Percentiles rank a stretch among this genome's conserved stretches.
These are phyloP conservation scores for Nomada fabriciana DNA, from an alignment of 2,888 invertebrate species.

Conservation along the genomic window DNA sequence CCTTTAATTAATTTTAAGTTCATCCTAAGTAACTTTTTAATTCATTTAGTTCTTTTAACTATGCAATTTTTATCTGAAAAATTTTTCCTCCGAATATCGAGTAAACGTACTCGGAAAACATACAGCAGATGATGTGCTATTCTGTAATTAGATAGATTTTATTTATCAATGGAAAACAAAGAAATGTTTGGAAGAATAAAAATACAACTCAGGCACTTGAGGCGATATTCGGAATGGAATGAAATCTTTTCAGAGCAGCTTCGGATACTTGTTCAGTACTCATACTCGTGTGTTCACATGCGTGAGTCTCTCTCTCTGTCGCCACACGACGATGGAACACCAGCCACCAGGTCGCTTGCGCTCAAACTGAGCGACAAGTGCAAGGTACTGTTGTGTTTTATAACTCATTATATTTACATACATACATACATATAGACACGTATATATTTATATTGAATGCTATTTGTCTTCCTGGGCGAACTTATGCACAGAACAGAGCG, in stretches of 20 bases:
- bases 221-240: slow-evolving; percentile 56
- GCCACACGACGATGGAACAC: slow-evolving; percentile 86
- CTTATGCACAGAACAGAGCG: not conserved
- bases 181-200: not conserved
- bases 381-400: slow-evolving; percentile 88
- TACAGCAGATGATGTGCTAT: not conserved
- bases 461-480: slow-evolving; percentile 48
- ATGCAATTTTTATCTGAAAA: slow-evolving; percentile 57
- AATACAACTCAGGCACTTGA: slow-evolving; percentile 5
- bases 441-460: slow-evolving; percentile 42
- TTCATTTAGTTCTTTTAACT: slow-evolving; percentile 15
- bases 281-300: slow-evolving; percentile 86
- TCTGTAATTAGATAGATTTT: not conserved
- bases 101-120: not conserved
- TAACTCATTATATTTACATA: slow-evolving; percentile 54
- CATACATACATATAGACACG: not conserved
- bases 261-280: slow-evolving; percentile 57
- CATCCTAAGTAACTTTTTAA: not conserved
- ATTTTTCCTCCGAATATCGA: slow-evolving; percentile 59
- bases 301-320: slow-evolving; percentile 63
- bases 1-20: slow-evolving; percentile 18
- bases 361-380: slow-evolving; percentile 92
- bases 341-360: slow-evolving; percentile 87
- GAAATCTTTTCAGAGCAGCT: slow-evolving; percentile 59
- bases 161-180: not conserved